Evolutionary conservation across 2,888 invertebrate genomes (phyloP).

Genomic region (Coecobrya sp.): DNA sequence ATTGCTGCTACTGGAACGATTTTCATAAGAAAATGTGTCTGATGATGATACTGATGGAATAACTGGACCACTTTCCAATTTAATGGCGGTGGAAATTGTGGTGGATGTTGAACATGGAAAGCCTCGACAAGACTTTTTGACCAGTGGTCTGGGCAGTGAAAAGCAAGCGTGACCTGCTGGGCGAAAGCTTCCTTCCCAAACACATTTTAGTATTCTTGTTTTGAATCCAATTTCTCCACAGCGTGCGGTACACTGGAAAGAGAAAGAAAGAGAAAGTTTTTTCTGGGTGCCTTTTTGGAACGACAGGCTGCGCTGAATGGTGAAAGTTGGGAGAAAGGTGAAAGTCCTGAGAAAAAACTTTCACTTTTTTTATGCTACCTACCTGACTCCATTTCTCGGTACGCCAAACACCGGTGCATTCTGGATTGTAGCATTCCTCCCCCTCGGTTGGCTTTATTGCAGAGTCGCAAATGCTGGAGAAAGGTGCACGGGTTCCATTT

Average conservation of each 20-base stretch:
- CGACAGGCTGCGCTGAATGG: not conserved
- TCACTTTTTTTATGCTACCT: constrained; percentile 78
- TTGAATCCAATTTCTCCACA: constrained; percentile 94
- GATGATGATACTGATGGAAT: not conserved
- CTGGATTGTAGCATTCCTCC: constrained; percentile 93
- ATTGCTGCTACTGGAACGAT: not conserved
- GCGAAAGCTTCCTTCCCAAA: constrained; percentile 95
- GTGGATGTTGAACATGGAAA: constrained; percentile 89
- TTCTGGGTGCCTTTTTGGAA: not conserved
- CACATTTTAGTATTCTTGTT: constrained; percentile 96
- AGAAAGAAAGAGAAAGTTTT: not conserved
- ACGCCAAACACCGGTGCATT: constrained; percentile 97
- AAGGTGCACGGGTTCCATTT: constrained; percentile 88
- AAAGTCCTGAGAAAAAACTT: too few species aligned
- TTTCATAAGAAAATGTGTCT: not conserved
- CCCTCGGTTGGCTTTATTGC: constrained; percentile 92
- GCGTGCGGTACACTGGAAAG: constrained; percentile 48
- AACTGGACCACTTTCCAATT: not conserved
- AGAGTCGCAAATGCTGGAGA: constrained; percentile 91
- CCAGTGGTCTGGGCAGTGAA: constrained; percentile 92
- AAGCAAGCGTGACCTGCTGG: constrained; percentile 96
- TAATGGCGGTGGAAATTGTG: not conserved
- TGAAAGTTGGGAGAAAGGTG: not conserved
- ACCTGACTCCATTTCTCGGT: constrained; percentile 98
- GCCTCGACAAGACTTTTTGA: constrained; percentile 93